Evolutionary conservation across 2,113 vertebrate species (phyloP), one percentile per base, ranked within the genome.

Genomic region (Megaleporinus macrocephalus): DNA sequence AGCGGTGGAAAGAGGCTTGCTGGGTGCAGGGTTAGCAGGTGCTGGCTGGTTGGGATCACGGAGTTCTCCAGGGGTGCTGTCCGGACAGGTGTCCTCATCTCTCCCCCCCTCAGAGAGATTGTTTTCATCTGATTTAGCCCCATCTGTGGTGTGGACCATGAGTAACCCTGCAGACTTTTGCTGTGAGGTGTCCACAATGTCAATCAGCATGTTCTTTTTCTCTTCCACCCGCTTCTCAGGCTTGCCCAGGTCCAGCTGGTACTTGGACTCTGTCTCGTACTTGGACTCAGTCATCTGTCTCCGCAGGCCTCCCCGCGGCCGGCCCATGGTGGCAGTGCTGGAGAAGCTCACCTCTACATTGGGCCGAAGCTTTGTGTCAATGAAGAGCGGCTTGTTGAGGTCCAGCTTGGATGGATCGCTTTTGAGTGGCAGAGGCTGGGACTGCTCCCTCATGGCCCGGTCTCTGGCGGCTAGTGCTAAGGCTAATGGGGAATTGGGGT

Each of bases 361-460:
- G 65, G 95, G 85, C 87, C 96, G 91, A 89, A 97, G 91, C 91
- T 97, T 97, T 69, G 96, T 97, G 87, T 97, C 96, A 0, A 97
- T 95, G 82, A 95, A 97, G 72, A 97, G 95, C 0, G 96, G 96
- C 88, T 96, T 96, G 90, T 96, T 95, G 85, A 97, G 95, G 89
- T 97, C 96, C 0, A 96, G 92, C 90, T 96, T 97, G 71, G 93
- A 91, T 18, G 88, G 29, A 0, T 96, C 95, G 61, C 91, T 95
- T 86, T 94, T 95, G 70, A 93, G 92, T 51, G 95, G 95, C 77
- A 88, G 80, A 30, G 88, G 88, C 85, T 95, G 95, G 1, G 93
- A 93, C 90, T 95, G 94, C 57, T 96, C 96, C 74, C 96, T 95
- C 91, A 96, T 93, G 89, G 95, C 96, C 87, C 95, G 90, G 86